phyloP scores from a whole-genome alignment of 2,797 vertebrate genomes.

The Rhinoraja longicauda region DNA sequence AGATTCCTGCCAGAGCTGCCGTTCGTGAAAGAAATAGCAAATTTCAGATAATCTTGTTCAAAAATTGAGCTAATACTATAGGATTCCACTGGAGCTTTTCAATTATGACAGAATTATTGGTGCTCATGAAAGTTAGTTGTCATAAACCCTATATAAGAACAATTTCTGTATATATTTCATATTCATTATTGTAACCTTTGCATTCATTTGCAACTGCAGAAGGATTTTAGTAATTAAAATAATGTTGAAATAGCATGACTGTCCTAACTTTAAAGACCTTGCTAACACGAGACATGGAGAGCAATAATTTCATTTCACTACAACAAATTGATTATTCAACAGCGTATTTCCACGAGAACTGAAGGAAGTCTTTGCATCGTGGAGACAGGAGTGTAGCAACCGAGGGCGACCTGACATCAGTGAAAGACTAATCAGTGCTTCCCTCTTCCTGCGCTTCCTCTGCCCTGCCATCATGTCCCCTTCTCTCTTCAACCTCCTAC shows the following conservation, averaged over 20 bases:
- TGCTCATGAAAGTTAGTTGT: not conserved
- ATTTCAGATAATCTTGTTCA: not conserved
- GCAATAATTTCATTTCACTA: not conserved
- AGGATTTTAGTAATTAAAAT: constrained; percentile 6
- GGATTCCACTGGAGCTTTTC: not conserved
- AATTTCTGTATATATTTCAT: not conserved
- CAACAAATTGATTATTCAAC: constrained; percentile 42
- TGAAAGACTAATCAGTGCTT: constrained; percentile 93
- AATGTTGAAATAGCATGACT: no score
- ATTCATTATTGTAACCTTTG: not conserved
- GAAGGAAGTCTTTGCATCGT: constrained; percentile 94
- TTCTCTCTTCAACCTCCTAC: constrained; percentile 89
- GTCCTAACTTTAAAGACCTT: not conserved
- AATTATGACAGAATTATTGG: not conserved
- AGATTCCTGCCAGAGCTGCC: not conserved
- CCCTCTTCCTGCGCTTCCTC: constrained; percentile 90
- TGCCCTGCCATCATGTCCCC: constrained; percentile 98
- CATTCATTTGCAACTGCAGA: constrained; percentile 2
- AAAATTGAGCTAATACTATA: not conserved
- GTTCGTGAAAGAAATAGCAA: not conserved
- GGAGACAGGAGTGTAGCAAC: constrained; percentile 92
- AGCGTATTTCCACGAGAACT: constrained; percentile 94
- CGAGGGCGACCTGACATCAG: constrained; percentile 94
- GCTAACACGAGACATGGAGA: not conserved
- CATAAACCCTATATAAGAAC: not conserved